Evolutionary conservation across 2,888 invertebrate species (phyloP).

Genomic region (Temnothorax unifasciatus): DNA sequence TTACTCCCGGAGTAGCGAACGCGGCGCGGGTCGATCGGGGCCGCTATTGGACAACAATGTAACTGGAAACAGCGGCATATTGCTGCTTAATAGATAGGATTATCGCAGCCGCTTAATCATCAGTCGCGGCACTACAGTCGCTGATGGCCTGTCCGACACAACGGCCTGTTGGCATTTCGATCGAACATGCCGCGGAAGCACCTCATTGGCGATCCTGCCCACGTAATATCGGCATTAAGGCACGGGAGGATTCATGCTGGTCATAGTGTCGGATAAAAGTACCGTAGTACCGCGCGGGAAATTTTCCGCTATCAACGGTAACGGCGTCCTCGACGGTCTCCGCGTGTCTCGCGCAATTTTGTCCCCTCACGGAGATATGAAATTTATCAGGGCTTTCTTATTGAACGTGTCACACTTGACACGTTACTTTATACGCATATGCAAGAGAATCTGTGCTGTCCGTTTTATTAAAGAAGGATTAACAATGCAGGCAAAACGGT

Average conservation of each 20-base stretch:
- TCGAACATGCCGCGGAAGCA: constrained; percentile 45
- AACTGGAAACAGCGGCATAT: constrained; percentile 65
- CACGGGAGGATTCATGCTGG: not conserved
- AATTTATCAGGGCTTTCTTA: not conserved
- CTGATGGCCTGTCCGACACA: constrained; percentile 48
- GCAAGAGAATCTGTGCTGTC: not conserved
- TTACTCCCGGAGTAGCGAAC: constrained; percentile 24
- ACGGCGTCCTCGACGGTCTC: not conserved
- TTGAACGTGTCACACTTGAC: not conserved
- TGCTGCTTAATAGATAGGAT: constrained; percentile 72
- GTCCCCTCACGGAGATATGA: not conserved
- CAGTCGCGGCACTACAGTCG: constrained; percentile 49
- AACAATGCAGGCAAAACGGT: not conserved
- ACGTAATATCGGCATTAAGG: constrained; percentile 43
- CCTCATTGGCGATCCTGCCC: constrained; percentile 32
- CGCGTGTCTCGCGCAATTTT: not conserved
- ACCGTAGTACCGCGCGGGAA: not conserved
- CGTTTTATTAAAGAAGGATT: not conserved
- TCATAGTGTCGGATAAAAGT: not conserved
- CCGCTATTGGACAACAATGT: constrained; percentile 56
- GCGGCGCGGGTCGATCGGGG: constrained; percentile 30
- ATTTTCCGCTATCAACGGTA: not conserved
- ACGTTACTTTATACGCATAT: not conserved
- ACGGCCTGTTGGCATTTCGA: constrained; percentile 58
- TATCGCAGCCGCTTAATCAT: constrained; percentile 71